phyloP scores from a whole-genome alignment of 2,113 vertebrate species.

The Ptilonorhynchus violaceus region DNA sequence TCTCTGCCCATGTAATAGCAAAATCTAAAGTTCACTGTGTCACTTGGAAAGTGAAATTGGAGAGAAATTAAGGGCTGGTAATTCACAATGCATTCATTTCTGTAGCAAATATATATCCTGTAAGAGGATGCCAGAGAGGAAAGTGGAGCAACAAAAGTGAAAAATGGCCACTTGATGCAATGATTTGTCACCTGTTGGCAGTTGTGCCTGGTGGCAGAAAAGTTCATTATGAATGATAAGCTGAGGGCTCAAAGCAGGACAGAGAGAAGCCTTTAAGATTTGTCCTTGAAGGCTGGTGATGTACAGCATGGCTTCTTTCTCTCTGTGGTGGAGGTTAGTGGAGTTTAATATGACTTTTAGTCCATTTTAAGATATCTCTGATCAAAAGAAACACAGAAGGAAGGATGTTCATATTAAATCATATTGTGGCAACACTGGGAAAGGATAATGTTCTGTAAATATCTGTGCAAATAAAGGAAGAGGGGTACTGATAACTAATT shows the following conservation, averaged over 20 bases:
- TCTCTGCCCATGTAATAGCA: background rate
- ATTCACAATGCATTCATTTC: background rate
- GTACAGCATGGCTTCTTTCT: background rate
- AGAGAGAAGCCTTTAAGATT: constrained; percentile 20
- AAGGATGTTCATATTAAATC: background rate
- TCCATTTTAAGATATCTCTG: background rate
- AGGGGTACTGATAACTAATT: background rate
- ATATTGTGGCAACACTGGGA: background rate
- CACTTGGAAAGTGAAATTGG: background rate
- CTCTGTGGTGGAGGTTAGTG: background rate
- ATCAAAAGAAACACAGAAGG: background rate
- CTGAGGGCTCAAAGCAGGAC: background rate
- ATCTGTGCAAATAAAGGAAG: background rate
- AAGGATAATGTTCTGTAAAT: background rate
- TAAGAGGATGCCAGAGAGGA: background rate
- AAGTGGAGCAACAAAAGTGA: constrained; percentile 19
- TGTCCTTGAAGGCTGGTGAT: constrained; percentile 33
- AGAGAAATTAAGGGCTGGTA: background rate
- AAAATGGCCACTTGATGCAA: constrained; percentile 27
- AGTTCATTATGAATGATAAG: constrained; percentile 61
- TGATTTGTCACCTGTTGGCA: constrained; percentile 60
- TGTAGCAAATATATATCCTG: background rate
- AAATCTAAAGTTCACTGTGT: background rate
- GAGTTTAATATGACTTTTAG: background rate
- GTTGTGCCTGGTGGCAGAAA: constrained; percentile 55